Evolutionary conservation across 2,888 invertebrate genomes (phyloP), one percentile per base, ranked within the genome.

Genomic region (Pteria penguin): DNA sequence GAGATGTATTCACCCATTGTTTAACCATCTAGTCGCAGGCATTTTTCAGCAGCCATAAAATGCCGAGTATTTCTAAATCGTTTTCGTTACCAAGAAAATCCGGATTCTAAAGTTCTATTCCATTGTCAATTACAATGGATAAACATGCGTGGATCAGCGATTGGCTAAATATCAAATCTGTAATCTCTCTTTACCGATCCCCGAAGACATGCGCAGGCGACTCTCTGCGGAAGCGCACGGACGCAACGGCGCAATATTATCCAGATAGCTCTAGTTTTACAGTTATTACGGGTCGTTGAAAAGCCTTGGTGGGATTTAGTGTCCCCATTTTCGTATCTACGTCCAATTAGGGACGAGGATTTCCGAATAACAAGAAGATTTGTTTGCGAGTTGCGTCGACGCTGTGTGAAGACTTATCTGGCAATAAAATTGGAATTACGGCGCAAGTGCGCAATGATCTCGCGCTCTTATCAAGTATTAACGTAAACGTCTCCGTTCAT

Each of bases 191-290:
- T 75, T 75, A 75, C 54, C 65, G 54, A 62, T 57, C 58, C 63
- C 45, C 26, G 26, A 24, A 33, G 52, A 55, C 75, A 57, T 27
- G 33, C 11, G 29, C 52, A 31, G 29, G 52, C 52, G 58, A 33
- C 45, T 24, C 61, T n/a, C 18, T 32, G 45, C 32, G 60, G 29
- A 32, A 22, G 8, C 52, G 45, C 33, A 61, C 32, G 18, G 18
- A 29, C 29, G 29, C n/a, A 27, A 24, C 29, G 26, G 31, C 68
- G 52, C 73, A 65, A 73, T 77, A 72, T 55, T 65, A 69, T 72
- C 67, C 72, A 65, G 73, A 73, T 77, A 73, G 69, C 60, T 63
- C 31, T 77, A 33, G 72, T 73, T 77, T 77, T 77, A 77, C 63
- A 54, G 66, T 45, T 66, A 33, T 31, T 45, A 27, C 57, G 22